These are phyloP conservation scores for Lonchura striata DNA, from an alignment of 2,113 vertebrate species.

Conservation along the genomic window DNA sequence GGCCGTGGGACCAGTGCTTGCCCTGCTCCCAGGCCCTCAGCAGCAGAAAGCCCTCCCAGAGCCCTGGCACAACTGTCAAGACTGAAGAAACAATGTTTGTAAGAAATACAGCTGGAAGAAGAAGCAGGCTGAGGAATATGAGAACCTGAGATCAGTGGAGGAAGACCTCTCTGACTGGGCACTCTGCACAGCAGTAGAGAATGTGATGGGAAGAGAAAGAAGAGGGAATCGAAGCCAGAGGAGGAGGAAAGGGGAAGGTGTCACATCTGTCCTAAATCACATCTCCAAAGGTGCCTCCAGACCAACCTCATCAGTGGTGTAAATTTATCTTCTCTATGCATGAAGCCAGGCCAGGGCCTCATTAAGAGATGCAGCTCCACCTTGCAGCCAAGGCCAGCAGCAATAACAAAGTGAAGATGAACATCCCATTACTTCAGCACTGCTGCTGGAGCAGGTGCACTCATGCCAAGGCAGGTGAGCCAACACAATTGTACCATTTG, in stretches of 20 bases:
- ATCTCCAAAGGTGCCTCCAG: not conserved
- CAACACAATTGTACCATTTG: fast-evolving
- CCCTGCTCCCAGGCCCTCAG: not conserved
- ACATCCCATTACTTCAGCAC: not conserved
- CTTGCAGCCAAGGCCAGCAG: not conserved
- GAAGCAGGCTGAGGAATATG: not conserved
- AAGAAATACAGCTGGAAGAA: not conserved
- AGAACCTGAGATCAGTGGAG: not conserved
- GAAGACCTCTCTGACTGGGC: not conserved
- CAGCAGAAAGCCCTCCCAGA: not conserved
- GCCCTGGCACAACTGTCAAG: not conserved
- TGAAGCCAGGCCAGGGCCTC: not conserved
- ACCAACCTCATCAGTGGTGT: fast-evolving
- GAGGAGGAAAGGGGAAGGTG: not conserved
- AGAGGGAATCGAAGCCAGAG: not conserved
- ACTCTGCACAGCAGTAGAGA: not conserved
- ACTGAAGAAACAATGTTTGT: not conserved
- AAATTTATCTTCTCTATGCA: not conserved
- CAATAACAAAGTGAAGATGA: not conserved
- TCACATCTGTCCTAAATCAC: not conserved
- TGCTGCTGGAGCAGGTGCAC: not conserved
- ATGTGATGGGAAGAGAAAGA: not conserved
- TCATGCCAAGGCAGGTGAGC: not conserved
- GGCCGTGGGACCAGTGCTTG: not conserved
- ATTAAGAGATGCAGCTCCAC: not conserved